Conservation (phyloP, 2,113 vertebrate species). For the Neotoma lepida region DNA sequence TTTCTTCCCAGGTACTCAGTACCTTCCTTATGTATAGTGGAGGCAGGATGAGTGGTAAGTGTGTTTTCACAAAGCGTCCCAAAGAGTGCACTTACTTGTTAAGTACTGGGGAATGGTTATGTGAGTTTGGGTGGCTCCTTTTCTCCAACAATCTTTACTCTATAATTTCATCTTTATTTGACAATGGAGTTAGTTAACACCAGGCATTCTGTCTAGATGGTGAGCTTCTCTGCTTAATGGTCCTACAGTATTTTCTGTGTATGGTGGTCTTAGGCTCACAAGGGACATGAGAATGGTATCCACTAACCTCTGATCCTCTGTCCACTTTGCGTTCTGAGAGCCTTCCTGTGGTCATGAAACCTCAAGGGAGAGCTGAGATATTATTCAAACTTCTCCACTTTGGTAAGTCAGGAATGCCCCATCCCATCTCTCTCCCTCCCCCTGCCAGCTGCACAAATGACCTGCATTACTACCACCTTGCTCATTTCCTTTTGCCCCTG, state of each 20-base stretch:
- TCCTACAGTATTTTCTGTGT: neutral
- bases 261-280: neutral
- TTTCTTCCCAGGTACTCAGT: neutral
- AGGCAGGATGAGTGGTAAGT: neutral
- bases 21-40: neutral
- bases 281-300: conserved; percentile 14
- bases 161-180: neutral
- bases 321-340: neutral
- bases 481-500: neutral
- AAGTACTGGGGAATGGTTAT: neutral
- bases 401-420: neutral
- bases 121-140: neutral
- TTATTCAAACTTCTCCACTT: neutral
- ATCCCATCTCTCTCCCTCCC: neutral
- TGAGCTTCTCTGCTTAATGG: neutral
- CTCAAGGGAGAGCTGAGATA: neutral
- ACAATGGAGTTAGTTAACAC: neutral
- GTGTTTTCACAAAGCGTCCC: neutral
- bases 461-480: neutral
- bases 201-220: neutral
- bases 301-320: neutral
- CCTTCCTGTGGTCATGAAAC: neutral
- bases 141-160: neutral
- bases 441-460: neutral
- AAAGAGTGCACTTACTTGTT: neutral